A percentile compares a stretch with the other conserved stretches of the same genome.
phyloP scores from a whole-genome alignment of 2,888 invertebrate genomes.

The Ophioninae sp. region DNA sequence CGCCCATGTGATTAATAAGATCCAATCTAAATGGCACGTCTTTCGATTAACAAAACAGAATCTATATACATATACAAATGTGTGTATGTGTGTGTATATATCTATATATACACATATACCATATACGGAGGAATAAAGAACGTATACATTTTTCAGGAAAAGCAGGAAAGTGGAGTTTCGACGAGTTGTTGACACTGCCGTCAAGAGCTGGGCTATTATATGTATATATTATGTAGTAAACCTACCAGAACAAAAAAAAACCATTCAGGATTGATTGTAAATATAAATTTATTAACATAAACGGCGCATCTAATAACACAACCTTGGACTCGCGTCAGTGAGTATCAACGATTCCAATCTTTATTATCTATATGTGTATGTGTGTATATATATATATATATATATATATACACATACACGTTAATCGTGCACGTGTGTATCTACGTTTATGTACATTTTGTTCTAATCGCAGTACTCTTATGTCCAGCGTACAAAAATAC shows the following conservation, averaged over 20 bases:
- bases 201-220: slow-evolving; percentile 77
- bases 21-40: slow-evolving; percentile 56
- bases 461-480: slow-evolving; percentile 27
- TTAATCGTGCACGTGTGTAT: background rate
- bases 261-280: slow-evolving; percentile 76
- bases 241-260: slow-evolving; percentile 34
- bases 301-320: slow-evolving; percentile 43
- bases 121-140: slow-evolving; percentile 57
- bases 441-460: slow-evolving; percentile 21
- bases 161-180: slow-evolving; percentile 58
- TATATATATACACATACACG: slow-evolving; percentile 21
- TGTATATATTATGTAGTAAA: slow-evolving; percentile 80
- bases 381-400: slow-evolving; percentile 14
- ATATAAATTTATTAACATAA: slow-evolving; percentile 79
- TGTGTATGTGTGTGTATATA: background rate
- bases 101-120: slow-evolving; percentile 11
- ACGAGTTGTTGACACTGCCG: slow-evolving; percentile 78
- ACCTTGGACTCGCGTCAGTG: slow-evolving; percentile 35
- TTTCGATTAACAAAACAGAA: slow-evolving; percentile 30
- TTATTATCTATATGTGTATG: too few species aligned
- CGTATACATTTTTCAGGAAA: slow-evolving; percentile 66
- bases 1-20: slow-evolving; percentile 69
- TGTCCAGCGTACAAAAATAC: slow-evolving; percentile 24
- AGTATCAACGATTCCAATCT: slow-evolving; percentile 12
- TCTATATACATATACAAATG: slow-evolving; percentile 8